These are phyloP conservation scores for Entomyzon cyanotis DNA, from an alignment of 2,113 vertebrate genomes.

Conservation along the genomic window DNA sequence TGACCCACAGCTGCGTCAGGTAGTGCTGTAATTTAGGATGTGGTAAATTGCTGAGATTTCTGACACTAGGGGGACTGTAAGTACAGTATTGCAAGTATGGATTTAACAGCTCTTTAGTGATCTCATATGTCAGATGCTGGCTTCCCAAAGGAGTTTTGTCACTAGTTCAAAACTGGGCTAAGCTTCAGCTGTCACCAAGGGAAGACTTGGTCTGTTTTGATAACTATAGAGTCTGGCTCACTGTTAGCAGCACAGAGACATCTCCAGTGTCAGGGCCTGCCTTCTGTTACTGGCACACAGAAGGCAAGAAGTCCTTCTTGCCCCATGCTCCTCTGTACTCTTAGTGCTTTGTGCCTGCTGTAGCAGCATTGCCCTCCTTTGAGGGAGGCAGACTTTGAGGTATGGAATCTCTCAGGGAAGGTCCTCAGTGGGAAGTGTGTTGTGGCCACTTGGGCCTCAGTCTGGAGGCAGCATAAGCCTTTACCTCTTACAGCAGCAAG, in stretches of 20 bases:
- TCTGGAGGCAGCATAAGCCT: background rate
- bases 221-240: background rate
- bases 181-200: background rate
- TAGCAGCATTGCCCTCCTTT: fast-evolving
- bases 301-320: background rate
- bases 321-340: fast-evolving
- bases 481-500: background rate
- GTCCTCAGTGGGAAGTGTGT: background rate
- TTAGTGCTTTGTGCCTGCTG: background rate
- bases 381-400: background rate
- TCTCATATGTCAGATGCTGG: background rate
- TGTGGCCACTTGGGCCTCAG: background rate
- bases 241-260: background rate
- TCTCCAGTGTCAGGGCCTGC: background rate
- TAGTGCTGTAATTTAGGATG: background rate
- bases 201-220: background rate
- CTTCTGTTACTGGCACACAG: background rate
- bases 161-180: background rate
- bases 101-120: background rate
- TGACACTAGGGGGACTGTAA: background rate
- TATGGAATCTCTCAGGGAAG: background rate
- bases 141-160: background rate
- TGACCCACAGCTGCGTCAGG: background rate
- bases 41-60: background rate
- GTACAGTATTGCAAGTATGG: background rate